Base-by-base conservation (phyloP, 2,888 invertebrate genomes). In the Unio pictorum region DNA sequence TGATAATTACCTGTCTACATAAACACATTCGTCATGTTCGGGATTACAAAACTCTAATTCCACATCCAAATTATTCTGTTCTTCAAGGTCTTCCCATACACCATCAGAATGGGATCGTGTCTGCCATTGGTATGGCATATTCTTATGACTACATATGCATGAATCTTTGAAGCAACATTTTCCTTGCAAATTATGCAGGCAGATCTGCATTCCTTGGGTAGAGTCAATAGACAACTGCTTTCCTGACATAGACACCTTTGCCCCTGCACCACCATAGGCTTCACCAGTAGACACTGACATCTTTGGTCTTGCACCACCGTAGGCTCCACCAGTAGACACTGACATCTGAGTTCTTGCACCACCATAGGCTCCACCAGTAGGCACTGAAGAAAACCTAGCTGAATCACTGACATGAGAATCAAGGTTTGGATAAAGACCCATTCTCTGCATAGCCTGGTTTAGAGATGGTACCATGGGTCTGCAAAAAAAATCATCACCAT, bases 101-200 rank as follows among this genome's bases (percentile, higher is more conserved):
- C 68, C 64, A 7, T 68, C 67, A 6, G 61, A 70, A 3, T 68
- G 57, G 23, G 61, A 30, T 30, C 64, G 66, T 59, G 71, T 79
- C 66, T 80, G 74, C 83, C 83, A 83, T 69, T 81, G 81, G 67
- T 81, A 81, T 1, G 75, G 77, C 45, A 78, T 57, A 17, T 75
- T 59, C n/a, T 70, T 69, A 65, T 83, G 81, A 26, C 61, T 66
- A 59, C 76, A 76, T 11, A 71, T 68, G 65, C 83, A 83, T 1
- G 63, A 70, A 17, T 74, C 64, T 1, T 76, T 78, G 65, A 75
- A 83, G 45, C 70, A 64, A 69, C 83, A 83, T 18, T 67, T 61
- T 6, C 77, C 80, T 55, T 74, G 67, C 15, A 81, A 69, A 68
- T 75, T 63, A 65, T 72, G 78, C 18, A 78, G 68, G 61, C 81